Percentiles rank a stretch among this genome's conserved stretches.
These are phyloP conservation scores for Oxyruncus cristatus DNA, from an alignment of 2,113 vertebrate genomes.

Conservation along the genomic window DNA sequence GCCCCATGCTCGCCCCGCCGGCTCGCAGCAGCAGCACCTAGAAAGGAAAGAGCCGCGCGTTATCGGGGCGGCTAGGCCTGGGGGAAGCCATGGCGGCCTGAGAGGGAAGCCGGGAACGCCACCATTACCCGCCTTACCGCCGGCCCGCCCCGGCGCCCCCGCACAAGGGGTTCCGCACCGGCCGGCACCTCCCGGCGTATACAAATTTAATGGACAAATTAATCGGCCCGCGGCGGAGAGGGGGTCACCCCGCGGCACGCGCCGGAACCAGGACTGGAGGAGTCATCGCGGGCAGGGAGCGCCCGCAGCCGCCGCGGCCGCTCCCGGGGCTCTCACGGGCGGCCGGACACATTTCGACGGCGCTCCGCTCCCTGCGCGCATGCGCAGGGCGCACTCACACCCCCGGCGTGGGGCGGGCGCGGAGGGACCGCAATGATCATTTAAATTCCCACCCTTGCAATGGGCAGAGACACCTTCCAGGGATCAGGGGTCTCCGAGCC, in stretches of 20 bases:
- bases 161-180: not conserved
- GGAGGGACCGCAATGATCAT: rapidly evolving
- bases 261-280: rapidly evolving
- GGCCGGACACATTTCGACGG: not conserved
- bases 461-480: rapidly evolving
- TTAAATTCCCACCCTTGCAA: rapidly evolving
- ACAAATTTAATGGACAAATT: not conserved
- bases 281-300: too few species aligned
- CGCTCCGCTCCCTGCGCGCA: rapidly evolving
- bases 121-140: not conserved
- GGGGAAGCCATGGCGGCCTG: rapidly evolving
- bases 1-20: slow-evolving; percentile 53
- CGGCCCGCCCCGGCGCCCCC: not conserved
- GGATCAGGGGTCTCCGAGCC: rapidly evolving
- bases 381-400: not conserved
- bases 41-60: not conserved
- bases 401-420: too few species aligned
- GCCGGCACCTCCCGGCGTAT: rapidly evolving
- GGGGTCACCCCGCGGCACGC: rapidly evolving
- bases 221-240: not conserved
- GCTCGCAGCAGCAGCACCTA: not conserved
- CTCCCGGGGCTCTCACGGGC: rapidly evolving
- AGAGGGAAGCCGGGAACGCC: rapidly evolving
- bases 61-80: not conserved
- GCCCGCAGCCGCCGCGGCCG: rapidly evolving